A percentile compares a stretch with the other conserved stretches of the same genome.
phyloP scores from a whole-genome alignment of 2,797 vertebrate species.

The Sebastiscus albofasciatus region DNA sequence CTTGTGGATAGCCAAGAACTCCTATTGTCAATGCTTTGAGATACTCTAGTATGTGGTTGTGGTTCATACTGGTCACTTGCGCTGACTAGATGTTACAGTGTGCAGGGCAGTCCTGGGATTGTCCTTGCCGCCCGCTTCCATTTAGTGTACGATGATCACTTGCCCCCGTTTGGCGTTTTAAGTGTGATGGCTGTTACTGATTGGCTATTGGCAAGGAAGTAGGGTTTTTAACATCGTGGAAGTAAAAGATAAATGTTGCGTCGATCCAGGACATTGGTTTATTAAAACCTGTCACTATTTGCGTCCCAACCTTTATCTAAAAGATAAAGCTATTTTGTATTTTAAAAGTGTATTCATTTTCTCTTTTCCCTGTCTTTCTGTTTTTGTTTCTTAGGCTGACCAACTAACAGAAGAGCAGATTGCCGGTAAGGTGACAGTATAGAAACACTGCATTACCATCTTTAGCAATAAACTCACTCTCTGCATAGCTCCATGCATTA shows the following conservation, averaged over 20 bases:
- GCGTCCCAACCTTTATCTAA: background rate
- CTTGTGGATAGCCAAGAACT: background rate
- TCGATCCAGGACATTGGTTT: background rate
- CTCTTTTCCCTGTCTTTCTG: background rate
- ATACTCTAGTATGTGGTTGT: background rate
- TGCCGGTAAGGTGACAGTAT: conserved; percentile 59
- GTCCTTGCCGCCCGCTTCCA: background rate
- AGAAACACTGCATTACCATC: background rate
- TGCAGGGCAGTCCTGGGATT: background rate
- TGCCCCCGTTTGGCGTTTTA: background rate
- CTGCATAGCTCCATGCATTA: background rate
- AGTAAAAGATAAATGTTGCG: background rate
- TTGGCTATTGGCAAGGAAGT: background rate
- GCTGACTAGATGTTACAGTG: background rate
- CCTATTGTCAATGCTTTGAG: background rate
- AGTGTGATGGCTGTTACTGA: background rate
- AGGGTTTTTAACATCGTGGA: background rate
- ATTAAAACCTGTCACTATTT: background rate
- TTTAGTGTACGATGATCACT: background rate
- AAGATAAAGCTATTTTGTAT: too few relatives aligned
- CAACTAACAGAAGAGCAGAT: conserved; percentile 82
- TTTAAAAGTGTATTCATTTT: background rate
- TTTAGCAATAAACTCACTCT: background rate
- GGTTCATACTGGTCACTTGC: background rate
- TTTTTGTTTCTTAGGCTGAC: conserved; percentile 65